These are phyloP conservation scores for Glomeris maerens DNA, from an alignment of 1,140 invertebrate genomes.

Conservation along the genomic window DNA sequence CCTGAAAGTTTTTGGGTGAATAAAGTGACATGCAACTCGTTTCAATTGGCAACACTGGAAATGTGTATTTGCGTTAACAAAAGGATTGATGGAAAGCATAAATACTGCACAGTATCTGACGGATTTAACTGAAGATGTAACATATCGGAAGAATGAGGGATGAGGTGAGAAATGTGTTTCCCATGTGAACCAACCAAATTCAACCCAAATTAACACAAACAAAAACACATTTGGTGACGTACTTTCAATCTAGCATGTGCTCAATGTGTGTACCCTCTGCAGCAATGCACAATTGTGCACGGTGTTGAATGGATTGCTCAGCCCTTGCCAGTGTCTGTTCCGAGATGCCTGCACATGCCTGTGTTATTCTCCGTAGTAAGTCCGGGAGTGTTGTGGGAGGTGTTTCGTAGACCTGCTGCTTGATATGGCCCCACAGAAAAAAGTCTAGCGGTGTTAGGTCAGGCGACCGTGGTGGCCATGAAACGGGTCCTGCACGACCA, in stretches of 20 bases:
- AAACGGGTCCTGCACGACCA: constrained; percentile 26
- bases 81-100: too few species aligned
- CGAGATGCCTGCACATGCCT: neutral
- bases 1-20: too few species aligned
- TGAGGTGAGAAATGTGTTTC: too few species aligned
- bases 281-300: constrained; percentile 7
- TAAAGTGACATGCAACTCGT: too few species aligned
- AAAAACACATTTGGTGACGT: neutral
- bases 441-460: constrained; percentile 32
- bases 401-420: constrained; percentile 21
- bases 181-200: too few species aligned
- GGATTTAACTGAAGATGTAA: too few species aligned
- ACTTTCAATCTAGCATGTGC: too few species aligned
- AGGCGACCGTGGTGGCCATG: constrained; percentile 30
- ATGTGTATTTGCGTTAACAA: too few species aligned
- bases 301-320: neutral
- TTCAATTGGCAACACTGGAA: too few species aligned
- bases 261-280: constrained; percentile 1
- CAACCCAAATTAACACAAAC: too few species aligned
- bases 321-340: neutral
- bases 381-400: neutral
- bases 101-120: too few species aligned
- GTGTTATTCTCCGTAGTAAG: neutral
- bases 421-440: constrained; percentile 31
- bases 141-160: too few species aligned